Evolutionary conservation across 2,888 invertebrate genomes (phyloP).

Genomic region (Tenthredo distinguenda): DNA sequence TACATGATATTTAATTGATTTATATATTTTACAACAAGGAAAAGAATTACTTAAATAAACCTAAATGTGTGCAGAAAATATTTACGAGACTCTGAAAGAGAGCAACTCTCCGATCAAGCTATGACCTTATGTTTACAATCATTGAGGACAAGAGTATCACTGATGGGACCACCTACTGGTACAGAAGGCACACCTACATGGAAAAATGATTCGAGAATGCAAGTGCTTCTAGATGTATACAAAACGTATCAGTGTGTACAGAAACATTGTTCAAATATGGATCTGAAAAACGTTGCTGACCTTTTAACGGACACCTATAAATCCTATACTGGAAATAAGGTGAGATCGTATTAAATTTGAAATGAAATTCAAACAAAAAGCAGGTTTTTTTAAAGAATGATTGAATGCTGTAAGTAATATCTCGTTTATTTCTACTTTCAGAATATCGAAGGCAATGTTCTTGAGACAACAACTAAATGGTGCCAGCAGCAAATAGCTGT

Average conservation of each 20-base stretch:
- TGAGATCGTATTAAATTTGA: conserved; percentile 69
- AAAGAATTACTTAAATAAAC: conserved; percentile 4
- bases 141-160: conserved; percentile 83
- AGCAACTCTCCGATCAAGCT: conserved; percentile 89
- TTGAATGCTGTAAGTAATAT: not conserved
- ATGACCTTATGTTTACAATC: conserved; percentile 87
- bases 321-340: conserved; percentile 82
- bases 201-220: conserved; percentile 74
- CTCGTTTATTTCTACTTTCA: conserved; percentile 60
- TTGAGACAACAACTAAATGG: conserved; percentile 86
- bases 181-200: conserved; percentile 64
- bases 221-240: conserved; percentile 82
- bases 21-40: conserved; percentile 24
- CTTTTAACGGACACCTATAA: conserved; percentile 87
- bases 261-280: conserved; percentile 82
- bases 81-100: conserved; percentile 90
- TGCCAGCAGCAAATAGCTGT: conserved; percentile 83
- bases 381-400: not conserved
- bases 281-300: conserved; percentile 80
- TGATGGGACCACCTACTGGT: conserved; percentile 70
- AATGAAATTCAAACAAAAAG: not conserved
- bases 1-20: not conserved
- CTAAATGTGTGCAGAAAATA: conserved; percentile 83
- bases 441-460: conserved; percentile 82
- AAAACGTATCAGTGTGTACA: conserved; percentile 85